phyloP scores from a whole-genome alignment of 2,797 vertebrate genomes.

The Scyliorhinus canicula region DNA sequence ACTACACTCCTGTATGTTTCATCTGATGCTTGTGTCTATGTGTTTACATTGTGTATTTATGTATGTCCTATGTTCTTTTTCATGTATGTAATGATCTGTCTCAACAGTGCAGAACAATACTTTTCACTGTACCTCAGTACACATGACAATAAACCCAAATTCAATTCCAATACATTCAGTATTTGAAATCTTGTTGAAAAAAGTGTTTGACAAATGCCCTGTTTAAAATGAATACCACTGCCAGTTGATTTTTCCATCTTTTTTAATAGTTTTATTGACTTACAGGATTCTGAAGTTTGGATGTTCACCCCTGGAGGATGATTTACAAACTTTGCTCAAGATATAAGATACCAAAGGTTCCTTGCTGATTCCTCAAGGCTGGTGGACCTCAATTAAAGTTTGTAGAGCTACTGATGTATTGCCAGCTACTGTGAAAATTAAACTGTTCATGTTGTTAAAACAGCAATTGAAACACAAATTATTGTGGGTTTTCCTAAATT shows the following conservation, averaged over 20 bases:
- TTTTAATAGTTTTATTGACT: not conserved
- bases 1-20: too few species aligned
- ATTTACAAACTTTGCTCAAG: not conserved
- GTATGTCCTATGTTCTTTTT: too few species aligned
- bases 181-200: not conserved
- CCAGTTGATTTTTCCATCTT: not conserved
- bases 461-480: not conserved
- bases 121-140: too few species aligned
- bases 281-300: not conserved
- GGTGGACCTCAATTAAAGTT: not conserved
- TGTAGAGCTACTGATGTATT: not conserved
- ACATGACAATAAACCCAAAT: too few species aligned
- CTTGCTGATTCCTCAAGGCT: conserved; percentile 4
- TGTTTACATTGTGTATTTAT: too few species aligned
- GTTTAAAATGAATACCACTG: not conserved
- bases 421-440: not conserved
- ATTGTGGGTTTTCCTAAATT: not conserved
- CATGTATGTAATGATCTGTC: too few species aligned
- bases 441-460: not conserved
- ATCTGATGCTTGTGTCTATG: too few species aligned
- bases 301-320: not conserved
- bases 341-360: not conserved
- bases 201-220: not conserved
- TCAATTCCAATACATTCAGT: not conserved
- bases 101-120: too few species aligned